Evolutionary conservation across 2,888 invertebrate genomes (phyloP).

Genomic region (Baccha elongata): DNA sequence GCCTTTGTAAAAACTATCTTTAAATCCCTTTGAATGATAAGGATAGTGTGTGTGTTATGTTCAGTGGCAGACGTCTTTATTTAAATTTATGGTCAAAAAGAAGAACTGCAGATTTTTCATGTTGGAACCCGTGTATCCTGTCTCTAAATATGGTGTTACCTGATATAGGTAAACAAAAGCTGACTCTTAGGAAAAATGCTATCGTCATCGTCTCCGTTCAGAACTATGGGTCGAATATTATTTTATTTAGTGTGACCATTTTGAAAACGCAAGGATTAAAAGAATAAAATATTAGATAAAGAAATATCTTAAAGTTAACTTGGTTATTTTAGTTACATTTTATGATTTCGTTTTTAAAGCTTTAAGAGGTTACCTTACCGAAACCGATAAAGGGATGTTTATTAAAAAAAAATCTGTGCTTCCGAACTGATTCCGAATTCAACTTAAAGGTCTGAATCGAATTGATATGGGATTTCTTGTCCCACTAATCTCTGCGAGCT

Average conservation of each 20-base stretch:
- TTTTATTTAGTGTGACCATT: conserved; percentile 14
- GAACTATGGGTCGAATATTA: conserved; percentile 3
- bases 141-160: conserved; percentile 41
- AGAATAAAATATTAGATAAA: no score
- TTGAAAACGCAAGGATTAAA: no score
- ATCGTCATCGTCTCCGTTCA: conserved; percentile 12
- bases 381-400: no score
- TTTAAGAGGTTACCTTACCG: no score
- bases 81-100: conserved; percentile 60
- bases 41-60: conserved; percentile 31
- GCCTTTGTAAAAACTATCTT: conserved; percentile 10
- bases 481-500: no score
- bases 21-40: conserved; percentile 43
- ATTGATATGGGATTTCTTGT: no score
- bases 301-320: no score
- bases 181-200: conserved; percentile 6
- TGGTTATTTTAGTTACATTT: no score
- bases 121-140: conserved; percentile 44
- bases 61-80: conserved; percentile 52
- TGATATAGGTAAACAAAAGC: conserved; percentile 60
- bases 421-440: no score
- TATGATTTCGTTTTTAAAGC: no score
- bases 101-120: conserved; percentile 42
- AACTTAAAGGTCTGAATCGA: no score
- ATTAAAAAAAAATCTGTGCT: no score